These are phyloP conservation scores for Gambusia affinis DNA, from an alignment of 2,113 vertebrate genomes.

Conservation along the genomic window DNA sequence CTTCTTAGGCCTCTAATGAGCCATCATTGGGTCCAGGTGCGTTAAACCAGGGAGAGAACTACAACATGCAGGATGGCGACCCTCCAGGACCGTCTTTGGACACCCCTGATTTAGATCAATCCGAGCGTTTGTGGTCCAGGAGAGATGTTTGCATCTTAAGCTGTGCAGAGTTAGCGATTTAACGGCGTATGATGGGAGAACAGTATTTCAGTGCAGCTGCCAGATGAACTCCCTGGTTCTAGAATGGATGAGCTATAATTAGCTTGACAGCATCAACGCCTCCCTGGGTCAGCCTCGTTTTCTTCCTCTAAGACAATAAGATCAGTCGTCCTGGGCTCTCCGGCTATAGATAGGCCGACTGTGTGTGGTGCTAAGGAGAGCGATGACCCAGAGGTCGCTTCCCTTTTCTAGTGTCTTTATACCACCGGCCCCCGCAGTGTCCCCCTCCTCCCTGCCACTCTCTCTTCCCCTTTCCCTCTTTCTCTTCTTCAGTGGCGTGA, in stretches of 20 bases:
- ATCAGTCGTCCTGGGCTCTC: conserved; percentile 35
- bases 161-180: too few species aligned
- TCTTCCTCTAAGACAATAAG: conserved; percentile 52
- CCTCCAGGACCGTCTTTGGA: too few species aligned
- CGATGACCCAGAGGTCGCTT: conserved; percentile 58
- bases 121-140: not conserved
- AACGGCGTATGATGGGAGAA: not conserved
- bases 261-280: conserved; percentile 40
- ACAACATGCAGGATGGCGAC: too few species aligned
- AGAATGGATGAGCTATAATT: conserved; percentile 23
- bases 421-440: conserved; percentile 47
- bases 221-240: conserved; percentile 1
- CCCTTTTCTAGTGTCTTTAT: conserved; percentile 68
- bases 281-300: conserved; percentile 29
- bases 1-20: too few species aligned
- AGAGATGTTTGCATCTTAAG: not conserved
- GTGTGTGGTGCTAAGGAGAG: conserved; percentile 57
- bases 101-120: not conserved
- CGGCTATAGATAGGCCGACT: conserved; percentile 54
- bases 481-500: conserved; percentile 69
- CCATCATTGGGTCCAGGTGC: too few species aligned
- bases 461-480: conserved; percentile 47
- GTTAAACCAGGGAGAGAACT: too few species aligned
- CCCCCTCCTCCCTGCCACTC: conserved; percentile 26
- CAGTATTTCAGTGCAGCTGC: not conserved